These are phyloP conservation scores for Melanchra persicariae DNA, from an alignment of 2,888 invertebrate genomes.

Conservation along the genomic window DNA sequence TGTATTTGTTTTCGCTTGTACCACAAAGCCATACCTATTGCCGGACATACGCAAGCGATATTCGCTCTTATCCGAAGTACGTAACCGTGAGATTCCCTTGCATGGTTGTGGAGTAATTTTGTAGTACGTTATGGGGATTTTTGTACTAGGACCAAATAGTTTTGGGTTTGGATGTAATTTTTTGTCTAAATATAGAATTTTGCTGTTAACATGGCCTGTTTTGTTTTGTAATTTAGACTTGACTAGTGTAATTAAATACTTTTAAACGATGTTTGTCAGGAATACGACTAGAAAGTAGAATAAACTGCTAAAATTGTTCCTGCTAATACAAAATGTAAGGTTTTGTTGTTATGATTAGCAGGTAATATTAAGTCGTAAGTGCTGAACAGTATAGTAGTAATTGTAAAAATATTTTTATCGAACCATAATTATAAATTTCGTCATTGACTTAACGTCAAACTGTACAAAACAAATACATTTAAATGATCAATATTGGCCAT, in stretches of 20 bases:
- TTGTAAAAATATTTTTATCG: too few species aligned
- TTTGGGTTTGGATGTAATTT: conserved; percentile 70
- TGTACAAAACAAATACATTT: conserved; percentile 27
- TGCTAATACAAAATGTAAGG: too few species aligned
- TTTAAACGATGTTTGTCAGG: neutral
- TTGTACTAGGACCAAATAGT: conserved; percentile 70
- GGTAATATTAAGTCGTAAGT: too few species aligned
- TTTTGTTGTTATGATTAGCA: too few species aligned
- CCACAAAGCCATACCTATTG: conserved; percentile 81
- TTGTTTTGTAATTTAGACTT: conserved; percentile 5
- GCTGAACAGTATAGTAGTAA: too few species aligned
- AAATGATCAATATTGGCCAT: conserved; percentile 2
- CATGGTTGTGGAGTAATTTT: conserved; percentile 79
- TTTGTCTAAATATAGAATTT: conserved; percentile 18
- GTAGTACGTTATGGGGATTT: conserved; percentile 88
- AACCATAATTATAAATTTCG: neutral
- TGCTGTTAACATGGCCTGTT: neutral
- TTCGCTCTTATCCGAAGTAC: conserved; percentile 68
- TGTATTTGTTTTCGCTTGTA: conserved; percentile 76
- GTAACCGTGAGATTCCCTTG: conserved; percentile 79
- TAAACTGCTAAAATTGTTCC: too few species aligned
- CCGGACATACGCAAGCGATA: conserved; percentile 66
- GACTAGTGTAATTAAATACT: neutral
- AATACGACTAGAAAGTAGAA: too few species aligned
- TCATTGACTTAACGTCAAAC: conserved; percentile 2